Evolutionary conservation across 2,888 invertebrate species (phyloP).

Genomic region (Lapara coniferarum): DNA sequence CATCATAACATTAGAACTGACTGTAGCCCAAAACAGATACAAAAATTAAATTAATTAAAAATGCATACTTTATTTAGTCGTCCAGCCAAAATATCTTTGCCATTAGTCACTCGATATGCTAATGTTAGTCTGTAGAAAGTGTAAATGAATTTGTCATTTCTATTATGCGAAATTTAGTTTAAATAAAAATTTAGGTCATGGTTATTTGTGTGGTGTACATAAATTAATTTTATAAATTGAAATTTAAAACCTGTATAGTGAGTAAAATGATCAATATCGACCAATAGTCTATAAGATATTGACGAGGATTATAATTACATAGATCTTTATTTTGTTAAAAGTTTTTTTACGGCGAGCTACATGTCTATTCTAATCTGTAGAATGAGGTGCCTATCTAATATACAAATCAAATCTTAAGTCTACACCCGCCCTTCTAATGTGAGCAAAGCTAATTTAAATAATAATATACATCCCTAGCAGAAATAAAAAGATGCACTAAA

Average conservation of each 20-base stretch:
- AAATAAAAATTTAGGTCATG: background rate
- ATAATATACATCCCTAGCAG: too few species aligned
- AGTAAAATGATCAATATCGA: too few species aligned
- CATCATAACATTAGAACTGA: background rate
- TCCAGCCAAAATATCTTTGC: background rate
- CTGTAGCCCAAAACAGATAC: background rate
- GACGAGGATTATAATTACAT: too few species aligned
- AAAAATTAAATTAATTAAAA: background rate
- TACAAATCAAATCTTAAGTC: too few species aligned
- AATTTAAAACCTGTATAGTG: too few species aligned
- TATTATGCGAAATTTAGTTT: background rate
- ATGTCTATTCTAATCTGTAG: background rate
- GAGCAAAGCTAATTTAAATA: too few species aligned
- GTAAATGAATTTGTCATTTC: background rate
- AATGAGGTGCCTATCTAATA: too few species aligned
- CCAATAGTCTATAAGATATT: too few species aligned
- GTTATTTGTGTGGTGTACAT: background rate
- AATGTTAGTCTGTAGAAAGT: conserved; percentile 4
- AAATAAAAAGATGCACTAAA: too few species aligned
- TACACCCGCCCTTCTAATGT: too few species aligned
- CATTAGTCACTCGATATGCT: conserved; percentile 6
- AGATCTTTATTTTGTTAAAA: too few species aligned
- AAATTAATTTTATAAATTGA: background rate
- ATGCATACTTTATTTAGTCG: background rate
- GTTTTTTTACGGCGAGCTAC: background rate